phyloP scores from a whole-genome alignment of 2,797 vertebrate genomes.

The Basileuterus tristriatus region DNA sequence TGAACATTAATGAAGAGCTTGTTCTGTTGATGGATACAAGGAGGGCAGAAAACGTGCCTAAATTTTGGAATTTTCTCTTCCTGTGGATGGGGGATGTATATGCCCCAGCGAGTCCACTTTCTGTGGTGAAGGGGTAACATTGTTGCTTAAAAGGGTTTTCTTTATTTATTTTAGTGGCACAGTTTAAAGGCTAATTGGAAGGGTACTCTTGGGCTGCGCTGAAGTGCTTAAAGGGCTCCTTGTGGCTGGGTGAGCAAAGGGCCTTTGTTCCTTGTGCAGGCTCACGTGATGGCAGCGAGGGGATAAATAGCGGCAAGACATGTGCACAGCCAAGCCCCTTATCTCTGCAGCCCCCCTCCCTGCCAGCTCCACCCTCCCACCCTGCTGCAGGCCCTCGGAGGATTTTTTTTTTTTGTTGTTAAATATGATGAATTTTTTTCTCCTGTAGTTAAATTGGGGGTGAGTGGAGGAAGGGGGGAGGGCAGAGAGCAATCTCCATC shows the following conservation, averaged over 20 bases:
- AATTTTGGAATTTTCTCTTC: neutral
- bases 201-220: neutral
- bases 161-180: neutral
- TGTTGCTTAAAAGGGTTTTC: neutral
- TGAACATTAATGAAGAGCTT: neutral
- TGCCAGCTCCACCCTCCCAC: neutral
- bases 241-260: slow-evolving; percentile 63
- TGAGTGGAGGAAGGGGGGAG: fast-evolving
- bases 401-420: neutral
- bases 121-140: neutral
- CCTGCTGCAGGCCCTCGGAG: neutral
- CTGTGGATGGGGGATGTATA: fast-evolving
- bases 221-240: slow-evolving; percentile 66
- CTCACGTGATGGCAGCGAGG: slow-evolving; percentile 9
- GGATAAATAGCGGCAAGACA: slow-evolving; percentile 25
- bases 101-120: neutral
- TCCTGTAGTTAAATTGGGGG: neutral
- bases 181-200: slow-evolving; percentile 45
- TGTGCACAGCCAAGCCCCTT: slow-evolving; percentile 6
- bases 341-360: neutral
- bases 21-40: neutral
- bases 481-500: neutral
- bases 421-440: neutral
- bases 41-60: neutral
- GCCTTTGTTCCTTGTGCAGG: slow-evolving; percentile 55